These are phyloP conservation scores for Eristalis intricaria DNA, from an alignment of 2,888 invertebrate genomes.

Conservation along the genomic window DNA sequence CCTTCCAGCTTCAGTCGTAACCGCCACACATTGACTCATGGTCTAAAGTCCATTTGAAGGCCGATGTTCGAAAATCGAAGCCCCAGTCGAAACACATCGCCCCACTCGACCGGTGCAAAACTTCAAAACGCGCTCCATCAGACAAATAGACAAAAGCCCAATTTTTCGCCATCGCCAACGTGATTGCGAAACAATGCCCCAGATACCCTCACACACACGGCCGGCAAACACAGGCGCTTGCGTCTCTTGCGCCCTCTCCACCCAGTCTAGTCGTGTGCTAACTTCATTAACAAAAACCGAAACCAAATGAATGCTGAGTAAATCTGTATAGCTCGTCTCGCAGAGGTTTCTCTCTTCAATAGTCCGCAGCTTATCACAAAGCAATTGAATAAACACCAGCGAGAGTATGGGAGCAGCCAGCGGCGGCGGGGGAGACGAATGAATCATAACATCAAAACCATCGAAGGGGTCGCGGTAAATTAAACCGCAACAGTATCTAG, in stretches of 20 bases:
- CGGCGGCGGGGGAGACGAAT: not conserved
- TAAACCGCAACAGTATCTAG: constrained; percentile 51
- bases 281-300: constrained; percentile 10
- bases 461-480: constrained; percentile 41
- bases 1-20: not conserved
- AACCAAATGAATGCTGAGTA: not conserved
- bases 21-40: not conserved
- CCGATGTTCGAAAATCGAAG: not conserved
- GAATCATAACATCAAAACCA: constrained; percentile 34
- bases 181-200: constrained; percentile 11
- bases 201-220: not conserved
- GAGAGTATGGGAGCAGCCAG: not conserved
- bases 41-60: not conserved
- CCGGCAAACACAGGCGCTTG: not conserved
- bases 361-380: constrained; percentile 43
- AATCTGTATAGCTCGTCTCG: constrained; percentile 4
- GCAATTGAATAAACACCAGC: constrained; percentile 33
- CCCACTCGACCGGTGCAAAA: not conserved
- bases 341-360: not conserved
- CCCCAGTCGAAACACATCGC: not conserved
- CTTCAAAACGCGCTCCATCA: not conserved
- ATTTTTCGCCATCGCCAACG: constrained; percentile 3
- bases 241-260: not conserved
- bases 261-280: not conserved
- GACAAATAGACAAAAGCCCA: not conserved